Base-by-base conservation (phyloP, 2,113 vertebrate genomes). In the Mesitornis unicolor region DNA sequence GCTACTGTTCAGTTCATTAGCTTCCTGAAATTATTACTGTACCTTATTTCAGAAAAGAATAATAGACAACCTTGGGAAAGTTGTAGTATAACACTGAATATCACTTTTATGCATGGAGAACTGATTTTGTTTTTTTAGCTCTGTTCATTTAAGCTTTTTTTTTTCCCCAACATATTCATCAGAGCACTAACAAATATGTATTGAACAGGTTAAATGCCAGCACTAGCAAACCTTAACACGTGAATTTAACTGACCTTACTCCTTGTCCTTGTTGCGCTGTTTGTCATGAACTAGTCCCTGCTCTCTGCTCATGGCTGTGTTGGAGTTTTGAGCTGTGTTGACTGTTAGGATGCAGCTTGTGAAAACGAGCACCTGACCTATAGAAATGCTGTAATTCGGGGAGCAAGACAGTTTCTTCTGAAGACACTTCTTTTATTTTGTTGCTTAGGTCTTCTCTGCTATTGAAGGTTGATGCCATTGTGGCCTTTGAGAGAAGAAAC, bases 11-110 rank as follows among this genome's bases (percentile, higher is more conserved):
- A 96, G 89, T 93, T 93, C 65, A 94, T 96, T 95, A 79, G 94
- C 74, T 97, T 97, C 95, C 93, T 94, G 94, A 79, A 96, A 94
- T 96, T 95, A 95, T 96, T 93, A 31, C 54, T 90, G 63, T 84
- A 65, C 85, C 45, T 96, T 93, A 89, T 93, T 97, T 97, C 47
- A 90, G 68, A 76, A 90, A 94, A 96, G 76, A 96, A 95, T 87
- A 95, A 96, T 95, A 97, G 96, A 97, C 89, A 96, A 68, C 73
- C 21, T 59, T 70, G 54, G 82, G 84, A 87, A 84, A 89, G 83
- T 76, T 73, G 17, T 68, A 75, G 63, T 82, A 7, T 78, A 80
- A 54, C 57, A 50, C 48, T 59, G 68, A 91, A 13, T 80, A 51
- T 89, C 31, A 13, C 65, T 86, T 89, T 86, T 53, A 64, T 57